These are phyloP conservation scores for Alfaro cultratus DNA, from an alignment of 2,797 vertebrate genomes.

Conservation along the genomic window DNA sequence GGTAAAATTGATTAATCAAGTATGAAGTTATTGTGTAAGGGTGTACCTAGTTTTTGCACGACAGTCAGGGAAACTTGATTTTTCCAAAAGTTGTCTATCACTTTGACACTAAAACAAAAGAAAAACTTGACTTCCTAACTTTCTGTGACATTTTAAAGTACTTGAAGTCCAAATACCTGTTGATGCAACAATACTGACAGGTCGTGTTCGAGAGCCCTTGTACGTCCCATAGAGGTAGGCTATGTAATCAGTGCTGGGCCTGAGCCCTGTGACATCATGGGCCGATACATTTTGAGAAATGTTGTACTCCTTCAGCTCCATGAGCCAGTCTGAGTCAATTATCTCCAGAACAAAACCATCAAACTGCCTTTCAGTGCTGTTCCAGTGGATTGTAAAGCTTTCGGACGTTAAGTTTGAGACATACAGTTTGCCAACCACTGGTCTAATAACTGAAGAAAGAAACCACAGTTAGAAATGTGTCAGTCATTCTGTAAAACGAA, in stretches of 20 bases:
- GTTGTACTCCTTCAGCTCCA: slow-evolving; percentile 87
- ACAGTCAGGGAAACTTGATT: background rate
- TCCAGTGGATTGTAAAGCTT: slow-evolving; percentile 94
- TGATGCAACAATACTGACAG: slow-evolving; percentile 87
- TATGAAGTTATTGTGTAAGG: background rate
- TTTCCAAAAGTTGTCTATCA: background rate
- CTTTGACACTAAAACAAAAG: background rate
- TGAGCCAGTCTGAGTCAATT: slow-evolving; percentile 95
- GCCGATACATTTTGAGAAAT: slow-evolving; percentile 83
- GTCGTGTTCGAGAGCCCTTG: slow-evolving; percentile 82
- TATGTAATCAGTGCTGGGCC: slow-evolving; percentile 92
- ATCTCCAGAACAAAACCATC: slow-evolving; percentile 93
- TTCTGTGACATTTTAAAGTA: slow-evolving; percentile 17
- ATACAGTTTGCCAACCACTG: slow-evolving; percentile 85
- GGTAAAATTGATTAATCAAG: background rate
- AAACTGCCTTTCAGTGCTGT: slow-evolving; percentile 80
- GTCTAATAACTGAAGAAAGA: slow-evolving; percentile 85
- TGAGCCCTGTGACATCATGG: slow-evolving; percentile 87
- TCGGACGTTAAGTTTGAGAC: slow-evolving; percentile 88
- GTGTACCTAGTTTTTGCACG: background rate
- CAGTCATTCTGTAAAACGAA: slow-evolving; percentile 29
- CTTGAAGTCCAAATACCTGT: slow-evolving; percentile 87
- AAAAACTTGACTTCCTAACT: background rate
- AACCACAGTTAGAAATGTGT: slow-evolving; percentile 68
- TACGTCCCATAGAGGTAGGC: slow-evolving; percentile 91